A percentile compares a stretch with the other conserved stretches of the same genome.
These are phyloP conservation scores for Drosophila willistoni DNA, from an alignment of 1,140 invertebrate species.

Conservation along the genomic window DNA sequence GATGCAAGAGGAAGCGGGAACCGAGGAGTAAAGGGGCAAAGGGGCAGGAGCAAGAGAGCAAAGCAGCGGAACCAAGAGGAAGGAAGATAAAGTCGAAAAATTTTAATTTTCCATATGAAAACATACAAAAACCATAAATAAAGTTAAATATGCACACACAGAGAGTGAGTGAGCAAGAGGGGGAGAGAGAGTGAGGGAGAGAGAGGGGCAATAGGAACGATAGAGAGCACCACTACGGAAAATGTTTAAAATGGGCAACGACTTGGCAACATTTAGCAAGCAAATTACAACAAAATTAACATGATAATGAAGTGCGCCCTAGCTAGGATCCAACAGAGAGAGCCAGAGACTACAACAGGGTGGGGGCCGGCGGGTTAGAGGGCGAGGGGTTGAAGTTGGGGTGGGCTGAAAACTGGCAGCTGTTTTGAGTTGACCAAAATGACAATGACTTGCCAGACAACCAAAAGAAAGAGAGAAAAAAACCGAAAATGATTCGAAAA, in stretches of 20 bases:
- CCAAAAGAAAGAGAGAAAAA: background rate
- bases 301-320: constrained; percentile 75
- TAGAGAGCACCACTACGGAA: constrained; percentile 50
- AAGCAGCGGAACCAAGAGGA: background rate
- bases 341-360: background rate
- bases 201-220: background rate
- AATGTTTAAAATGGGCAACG: constrained; percentile 70
- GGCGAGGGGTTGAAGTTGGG: background rate
- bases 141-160: constrained; percentile 71
- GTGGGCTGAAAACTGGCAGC: constrained; percentile 64
- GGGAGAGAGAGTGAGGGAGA: constrained; percentile 1
- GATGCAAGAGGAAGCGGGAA: background rate
- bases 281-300: constrained; percentile 82
- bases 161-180: background rate
- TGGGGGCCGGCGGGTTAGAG: background rate
- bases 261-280: constrained; percentile 81
- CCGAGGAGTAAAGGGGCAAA: too few species aligned
- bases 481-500: background rate
- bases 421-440: constrained; percentile 76
- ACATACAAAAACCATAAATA: constrained; percentile 75
- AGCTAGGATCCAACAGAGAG: constrained; percentile 2
- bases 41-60: background rate
- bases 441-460: constrained; percentile 72
- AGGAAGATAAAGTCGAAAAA: constrained; percentile 56
- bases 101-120: constrained; percentile 81